Conservation (phyloP, 2,888 invertebrate species). For the Hipparchia semele region DNA sequence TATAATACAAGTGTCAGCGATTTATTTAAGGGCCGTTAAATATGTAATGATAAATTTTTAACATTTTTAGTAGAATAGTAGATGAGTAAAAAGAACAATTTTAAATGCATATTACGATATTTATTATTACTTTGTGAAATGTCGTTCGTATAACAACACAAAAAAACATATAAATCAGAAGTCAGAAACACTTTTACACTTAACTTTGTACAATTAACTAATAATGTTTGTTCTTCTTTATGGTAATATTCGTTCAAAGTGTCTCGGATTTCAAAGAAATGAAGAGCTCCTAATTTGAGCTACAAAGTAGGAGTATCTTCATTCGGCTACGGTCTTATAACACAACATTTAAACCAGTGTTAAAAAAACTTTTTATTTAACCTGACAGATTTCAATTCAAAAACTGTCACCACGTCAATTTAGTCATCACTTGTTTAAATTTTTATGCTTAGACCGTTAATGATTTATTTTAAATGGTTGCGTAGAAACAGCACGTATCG, state of each 20-base stretch:
- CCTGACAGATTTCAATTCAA: too few species aligned
- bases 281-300: background rate
- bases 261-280: conserved; percentile 26
- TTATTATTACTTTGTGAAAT: background rate
- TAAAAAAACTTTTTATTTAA: too few species aligned
- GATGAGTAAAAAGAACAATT: too few species aligned
- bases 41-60: too few species aligned
- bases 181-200: conserved; percentile 25
- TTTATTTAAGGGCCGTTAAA: too few species aligned
- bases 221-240: too few species aligned
- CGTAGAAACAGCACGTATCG: conserved; percentile 28
- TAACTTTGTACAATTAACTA: background rate
- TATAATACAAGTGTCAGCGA: too few species aligned
- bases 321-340: background rate
- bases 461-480: conserved; percentile 10
- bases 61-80: too few species aligned
- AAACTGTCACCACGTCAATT: too few species aligned
- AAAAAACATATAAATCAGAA: conserved; percentile 16
- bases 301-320: conserved; percentile 6
- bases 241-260: background rate
- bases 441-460: background rate
- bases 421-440: too few species aligned
- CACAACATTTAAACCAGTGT: too few species aligned
- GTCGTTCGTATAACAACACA: conserved; percentile 30
- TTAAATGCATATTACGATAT: too few species aligned